These are phyloP conservation scores for Andricus grossulariae DNA, from an alignment of 1,140 invertebrate genomes.

Conservation along the genomic window DNA sequence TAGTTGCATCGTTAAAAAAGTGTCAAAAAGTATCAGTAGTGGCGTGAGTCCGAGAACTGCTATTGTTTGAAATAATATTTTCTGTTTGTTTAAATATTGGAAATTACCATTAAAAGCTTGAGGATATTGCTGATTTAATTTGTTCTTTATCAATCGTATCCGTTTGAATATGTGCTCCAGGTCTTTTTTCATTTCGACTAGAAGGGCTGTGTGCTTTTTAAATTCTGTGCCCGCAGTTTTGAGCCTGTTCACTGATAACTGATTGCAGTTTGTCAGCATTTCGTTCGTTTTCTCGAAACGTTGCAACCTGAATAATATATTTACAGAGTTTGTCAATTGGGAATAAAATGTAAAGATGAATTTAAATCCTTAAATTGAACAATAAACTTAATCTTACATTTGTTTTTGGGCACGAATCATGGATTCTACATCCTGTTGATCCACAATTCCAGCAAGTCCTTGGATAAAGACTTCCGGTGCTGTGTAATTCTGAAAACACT, in stretches of 20 bases:
- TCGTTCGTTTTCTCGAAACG: constrained; percentile 98
- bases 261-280: constrained; percentile 97
- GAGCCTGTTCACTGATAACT: constrained; percentile 86
- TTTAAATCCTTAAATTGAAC: background rate
- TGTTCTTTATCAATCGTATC: constrained; percentile 86
- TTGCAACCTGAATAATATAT: constrained; percentile 84
- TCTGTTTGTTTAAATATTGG: background rate
- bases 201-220: constrained; percentile 89
- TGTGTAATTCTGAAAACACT: constrained; percentile 92
- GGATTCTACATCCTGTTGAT: constrained; percentile 92
- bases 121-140: constrained; percentile 90
- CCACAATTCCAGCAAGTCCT: constrained; percentile 91
- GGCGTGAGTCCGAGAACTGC: too few relatives aligned
- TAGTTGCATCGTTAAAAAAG: too few relatives aligned
- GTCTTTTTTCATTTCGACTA: constrained; percentile 87
- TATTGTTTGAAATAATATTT: too few relatives aligned
- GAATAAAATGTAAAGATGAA: constrained; percentile 33
- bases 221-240: constrained; percentile 90
- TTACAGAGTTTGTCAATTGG: constrained; percentile 35
- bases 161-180: constrained; percentile 87
- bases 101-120: constrained; percentile 83
- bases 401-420: constrained; percentile 95
- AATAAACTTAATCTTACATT: constrained; percentile 81
- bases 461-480: constrained; percentile 94
- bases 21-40: too few relatives aligned